These are phyloP conservation scores for Anguilla japonica DNA, from an alignment of 2,113 vertebrate genomes.

Conservation along the genomic window DNA sequence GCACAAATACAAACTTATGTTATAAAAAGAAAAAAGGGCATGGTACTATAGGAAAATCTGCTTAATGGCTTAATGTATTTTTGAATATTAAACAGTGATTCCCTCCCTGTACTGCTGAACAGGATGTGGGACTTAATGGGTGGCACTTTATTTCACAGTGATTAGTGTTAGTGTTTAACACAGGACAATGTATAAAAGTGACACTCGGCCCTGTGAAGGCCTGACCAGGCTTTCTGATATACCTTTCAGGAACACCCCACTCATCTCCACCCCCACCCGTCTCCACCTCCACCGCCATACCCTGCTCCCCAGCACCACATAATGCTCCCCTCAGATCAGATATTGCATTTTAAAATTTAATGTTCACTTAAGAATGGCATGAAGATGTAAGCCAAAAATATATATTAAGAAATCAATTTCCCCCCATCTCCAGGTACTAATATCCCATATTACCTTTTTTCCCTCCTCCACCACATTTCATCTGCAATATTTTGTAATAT, in stretches of 20 bases:
- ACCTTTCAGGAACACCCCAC: background rate
- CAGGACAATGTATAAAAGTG: background rate
- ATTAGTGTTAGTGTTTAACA: background rate
- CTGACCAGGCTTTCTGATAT: background rate
- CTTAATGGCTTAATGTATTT: too few relatives aligned
- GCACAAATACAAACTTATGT: too few relatives aligned
- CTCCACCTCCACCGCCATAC: background rate
- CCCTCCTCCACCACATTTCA: background rate
- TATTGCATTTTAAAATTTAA: conserved; percentile 15
- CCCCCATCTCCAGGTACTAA: background rate
- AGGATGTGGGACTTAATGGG: background rate
- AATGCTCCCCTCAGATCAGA: background rate
- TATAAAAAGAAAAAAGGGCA: too few relatives aligned
- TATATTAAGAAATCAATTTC: conserved; percentile 5
- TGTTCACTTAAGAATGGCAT: conserved; percentile 16
- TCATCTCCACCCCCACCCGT: too few relatives aligned
- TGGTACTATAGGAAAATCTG: too few relatives aligned
- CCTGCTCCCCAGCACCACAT: background rate
- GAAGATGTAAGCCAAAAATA: conserved; percentile 7
- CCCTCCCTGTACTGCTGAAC: background rate
- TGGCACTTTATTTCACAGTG: background rate
- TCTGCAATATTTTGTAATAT: background rate
- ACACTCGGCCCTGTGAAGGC: background rate
- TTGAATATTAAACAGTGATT: too few relatives aligned
- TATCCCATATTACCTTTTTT: conserved; percentile 17